A percentile compares a stretch with the other conserved stretches of the same genome.
Conservation (phyloP, 2,888 invertebrate species). For the Eilema depressum region DNA sequence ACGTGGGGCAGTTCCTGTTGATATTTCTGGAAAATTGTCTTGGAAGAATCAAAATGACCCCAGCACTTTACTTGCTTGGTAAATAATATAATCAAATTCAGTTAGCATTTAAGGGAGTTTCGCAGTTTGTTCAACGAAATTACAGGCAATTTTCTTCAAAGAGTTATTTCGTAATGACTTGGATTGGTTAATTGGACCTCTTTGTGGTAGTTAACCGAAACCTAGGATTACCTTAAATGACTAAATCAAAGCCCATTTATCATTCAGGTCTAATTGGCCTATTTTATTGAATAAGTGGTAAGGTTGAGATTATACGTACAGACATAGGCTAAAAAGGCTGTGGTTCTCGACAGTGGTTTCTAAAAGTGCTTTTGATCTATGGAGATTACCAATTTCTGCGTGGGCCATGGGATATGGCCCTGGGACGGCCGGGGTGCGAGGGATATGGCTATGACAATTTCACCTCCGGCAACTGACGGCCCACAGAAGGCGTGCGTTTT, state of each 20-base stretch:
- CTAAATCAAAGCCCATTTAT: slow-evolving; percentile 42
- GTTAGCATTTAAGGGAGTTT: slow-evolving; percentile 42
- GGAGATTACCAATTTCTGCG: background rate
- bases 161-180: slow-evolving; percentile 47
- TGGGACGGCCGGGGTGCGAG: no score
- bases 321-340: background rate
- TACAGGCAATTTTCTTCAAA: slow-evolving; percentile 49
- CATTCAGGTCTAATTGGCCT: slow-evolving; percentile 31
- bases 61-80: slow-evolving; percentile 26
- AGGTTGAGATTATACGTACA: background rate
- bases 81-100: slow-evolving; percentile 45
- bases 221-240: slow-evolving; percentile 47
- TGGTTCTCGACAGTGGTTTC: background rate
- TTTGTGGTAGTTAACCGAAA: slow-evolving; percentile 44
- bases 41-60: slow-evolving; percentile 36
- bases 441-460: no score
- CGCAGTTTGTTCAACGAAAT: slow-evolving; percentile 42
- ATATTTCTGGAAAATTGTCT: slow-evolving; percentile 50
- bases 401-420: no score
- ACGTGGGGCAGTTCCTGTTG: slow-evolving; percentile 51
- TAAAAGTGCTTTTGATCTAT: background rate
- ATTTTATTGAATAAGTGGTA: slow-evolving; percentile 12
- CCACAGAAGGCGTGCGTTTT: no score
- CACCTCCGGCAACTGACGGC: no score
- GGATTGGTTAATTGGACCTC: slow-evolving; percentile 45